A percentile compares a stretch with the other conserved stretches of the same genome.
These are phyloP conservation scores for Sesia apiformis DNA, from an alignment of 2,888 invertebrate species.

Conservation along the genomic window DNA sequence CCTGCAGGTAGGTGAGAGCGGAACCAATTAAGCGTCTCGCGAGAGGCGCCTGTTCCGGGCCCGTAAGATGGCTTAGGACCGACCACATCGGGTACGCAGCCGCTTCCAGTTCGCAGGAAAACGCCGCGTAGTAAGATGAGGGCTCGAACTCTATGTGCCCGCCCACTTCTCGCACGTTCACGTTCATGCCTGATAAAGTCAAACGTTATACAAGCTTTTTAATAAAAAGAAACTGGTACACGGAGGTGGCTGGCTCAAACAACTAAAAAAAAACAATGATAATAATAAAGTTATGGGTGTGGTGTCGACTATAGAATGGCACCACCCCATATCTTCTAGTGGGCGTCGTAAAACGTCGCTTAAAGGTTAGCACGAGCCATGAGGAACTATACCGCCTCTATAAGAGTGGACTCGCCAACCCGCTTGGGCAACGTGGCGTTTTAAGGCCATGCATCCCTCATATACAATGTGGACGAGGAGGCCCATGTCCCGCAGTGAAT, in stretches of 20 bases:
- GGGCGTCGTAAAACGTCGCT: too few species aligned
- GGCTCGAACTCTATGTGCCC: slow-evolving; percentile 98
- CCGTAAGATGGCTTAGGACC: slow-evolving; percentile 89
- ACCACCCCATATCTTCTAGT: too few species aligned
- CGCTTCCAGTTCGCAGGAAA: slow-evolving; percentile 97
- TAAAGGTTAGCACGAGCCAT: too few species aligned
- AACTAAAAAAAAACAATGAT: neutral
- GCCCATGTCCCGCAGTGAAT: too few species aligned
- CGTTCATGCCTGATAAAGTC: slow-evolving; percentile 88
- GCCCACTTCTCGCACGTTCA: slow-evolving; percentile 91
- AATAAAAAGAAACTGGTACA: neutral
- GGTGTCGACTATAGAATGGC: too few species aligned
- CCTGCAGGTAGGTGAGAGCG: slow-evolving; percentile 85
- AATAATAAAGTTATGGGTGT: neutral
- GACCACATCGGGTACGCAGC: slow-evolving; percentile 99
- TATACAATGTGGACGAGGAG: too few species aligned
- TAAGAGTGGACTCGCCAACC: too few species aligned
- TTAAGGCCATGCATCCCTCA: too few species aligned
- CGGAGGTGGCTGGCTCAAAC: too few species aligned
- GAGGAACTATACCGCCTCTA: too few species aligned
- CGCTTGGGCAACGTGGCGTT: too few species aligned
- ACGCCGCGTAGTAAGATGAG: slow-evolving; percentile 97
- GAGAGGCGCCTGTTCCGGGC: slow-evolving; percentile 80
- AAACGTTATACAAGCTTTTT: too few species aligned
- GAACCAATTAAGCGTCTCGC: slow-evolving; percentile 84